These are phyloP conservation scores for Vanessa tameamea DNA, from an alignment of 1,140 invertebrate species.

Conservation along the genomic window DNA sequence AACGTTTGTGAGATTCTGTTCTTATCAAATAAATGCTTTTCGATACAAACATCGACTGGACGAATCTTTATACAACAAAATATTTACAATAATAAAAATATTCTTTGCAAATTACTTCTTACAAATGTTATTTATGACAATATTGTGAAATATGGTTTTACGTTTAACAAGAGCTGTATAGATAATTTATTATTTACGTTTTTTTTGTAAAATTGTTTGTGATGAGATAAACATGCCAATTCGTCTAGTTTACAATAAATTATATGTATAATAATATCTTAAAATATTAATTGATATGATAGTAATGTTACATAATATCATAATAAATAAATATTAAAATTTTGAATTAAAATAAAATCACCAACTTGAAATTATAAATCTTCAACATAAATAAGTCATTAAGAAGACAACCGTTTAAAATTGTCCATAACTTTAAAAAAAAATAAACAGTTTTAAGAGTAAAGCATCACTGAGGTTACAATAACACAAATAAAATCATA, in stretches of 20 bases:
- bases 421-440: background rate
- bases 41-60: slow-evolving; percentile 57
- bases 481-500: slow-evolving; percentile 7
- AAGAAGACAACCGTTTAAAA: slow-evolving; percentile 30
- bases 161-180: background rate
- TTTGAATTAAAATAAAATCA: slow-evolving; percentile 37
- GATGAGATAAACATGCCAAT: slow-evolving; percentile 41
- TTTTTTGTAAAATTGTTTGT: slow-evolving; percentile 32
- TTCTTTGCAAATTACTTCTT: slow-evolving; percentile 5
- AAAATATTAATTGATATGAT: slow-evolving; percentile 41
- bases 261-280: slow-evolving; percentile 32
- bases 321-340: slow-evolving; percentile 43
- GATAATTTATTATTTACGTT: background rate
- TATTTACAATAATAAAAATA: slow-evolving; percentile 70
- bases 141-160: background rate
- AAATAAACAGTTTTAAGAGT: slow-evolving; percentile 20
- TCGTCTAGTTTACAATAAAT: slow-evolving; percentile 34
- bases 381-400: slow-evolving; percentile 64
- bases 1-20: slow-evolving; percentile 63
- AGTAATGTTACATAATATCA: slow-evolving; percentile 22
- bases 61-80: slow-evolving; percentile 64
- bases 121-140: background rate
- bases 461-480: slow-evolving; percentile 32
- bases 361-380: slow-evolving; percentile 41
- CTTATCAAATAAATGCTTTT: slow-evolving; percentile 68